Evolutionary conservation across 2,888 invertebrate genomes (phyloP).

Genomic region (Leptodirus hochenwartii): DNA sequence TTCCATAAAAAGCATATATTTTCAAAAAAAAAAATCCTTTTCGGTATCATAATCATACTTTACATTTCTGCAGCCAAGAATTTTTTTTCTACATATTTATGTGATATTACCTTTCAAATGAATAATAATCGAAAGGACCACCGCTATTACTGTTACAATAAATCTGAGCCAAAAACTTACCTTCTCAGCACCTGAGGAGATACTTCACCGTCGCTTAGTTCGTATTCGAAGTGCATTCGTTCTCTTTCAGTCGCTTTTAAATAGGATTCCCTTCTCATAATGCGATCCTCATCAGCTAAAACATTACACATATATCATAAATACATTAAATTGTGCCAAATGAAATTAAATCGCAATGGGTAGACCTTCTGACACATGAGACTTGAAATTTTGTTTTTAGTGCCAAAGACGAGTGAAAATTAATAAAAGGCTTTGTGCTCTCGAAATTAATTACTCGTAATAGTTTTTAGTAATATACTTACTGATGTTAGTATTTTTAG

Average conservation of each 20-base stretch:
- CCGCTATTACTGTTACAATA: too few species aligned
- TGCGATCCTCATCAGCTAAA: conserved; percentile 63
- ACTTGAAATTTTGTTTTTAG: too few species aligned
- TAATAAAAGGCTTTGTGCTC: too few species aligned
- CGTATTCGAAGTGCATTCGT: conserved; percentile 51
- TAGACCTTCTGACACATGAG: too few species aligned
- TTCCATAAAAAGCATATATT: too few species aligned
- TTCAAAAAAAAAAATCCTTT: too few species aligned
- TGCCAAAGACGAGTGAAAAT: too few species aligned
- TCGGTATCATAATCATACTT: background rate
- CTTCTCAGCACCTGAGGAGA: conserved; percentile 38
- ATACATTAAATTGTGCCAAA: conserved; percentile 5
- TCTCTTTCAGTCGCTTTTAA: conserved; percentile 81
- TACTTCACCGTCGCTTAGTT: conserved; percentile 38
- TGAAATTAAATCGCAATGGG: too few species aligned
- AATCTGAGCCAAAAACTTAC: too few species aligned
- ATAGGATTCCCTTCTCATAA: conserved; percentile 82
- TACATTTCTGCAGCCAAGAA: conserved; percentile 6
- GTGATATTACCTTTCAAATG: too few species aligned
- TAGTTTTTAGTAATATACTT: conserved; percentile 19
- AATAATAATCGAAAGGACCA: too few species aligned
- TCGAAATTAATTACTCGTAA: too few species aligned
- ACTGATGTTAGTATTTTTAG: conserved; percentile 28
- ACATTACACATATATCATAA: conserved; percentile 9
- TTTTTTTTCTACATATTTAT: conserved; percentile 11